Evolutionary conservation across 2,113 vertebrate species (phyloP), one percentile per base, ranked within the genome.

Genomic region (Pseudopodoces humilis): DNA sequence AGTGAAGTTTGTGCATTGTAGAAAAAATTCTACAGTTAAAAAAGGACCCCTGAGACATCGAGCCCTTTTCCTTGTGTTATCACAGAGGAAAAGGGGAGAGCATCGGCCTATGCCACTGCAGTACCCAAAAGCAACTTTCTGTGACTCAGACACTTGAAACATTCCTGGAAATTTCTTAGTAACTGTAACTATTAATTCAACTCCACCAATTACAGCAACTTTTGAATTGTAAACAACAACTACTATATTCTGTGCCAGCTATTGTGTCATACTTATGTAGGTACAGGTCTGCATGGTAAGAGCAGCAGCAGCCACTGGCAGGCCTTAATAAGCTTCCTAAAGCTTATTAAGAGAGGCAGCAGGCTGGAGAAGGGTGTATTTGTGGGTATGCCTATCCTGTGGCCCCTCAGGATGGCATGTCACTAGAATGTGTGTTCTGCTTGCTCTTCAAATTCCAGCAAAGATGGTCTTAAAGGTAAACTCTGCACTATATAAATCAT

Each of bases 31-130:
- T 69, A 39, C 39, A 21, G 43, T 39, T 78, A 14, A 47, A 77
- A 80, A 78, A 76, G 46, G 39, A 9, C 7, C 28, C 27, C 3
- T 15, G 24, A 15, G 30, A 67, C 25, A 50, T 14, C 0, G 0
- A 52, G 23, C 3, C 79, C 31, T 15, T 65, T 47, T 74, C 13
- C 11, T n/a, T 37, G 41, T 44, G 43, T 56, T 90, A 46, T 19
- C 8, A 91, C 24, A 56, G 39, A 46, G 59, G 16, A 77, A 94
- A 60, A 18, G 1, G 2, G 4, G 33, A 80, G 37, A 82, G 18
- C 30, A 94, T 56, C 19, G 76, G 7, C 15, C 21, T 43, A 0
- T 24, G 52, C 21, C 47, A 63, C 16, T 68, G 27, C 7, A 64
- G 33, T 22, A 85, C 14, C 20, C 60, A 84, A 50, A 9, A 71